A percentile compares a stretch with the other conserved stretches of the same genome.
These are phyloP conservation scores for Pristionchus maxplancki DNA, from an alignment of 2,888 invertebrate genomes.

Conservation along the genomic window DNA sequence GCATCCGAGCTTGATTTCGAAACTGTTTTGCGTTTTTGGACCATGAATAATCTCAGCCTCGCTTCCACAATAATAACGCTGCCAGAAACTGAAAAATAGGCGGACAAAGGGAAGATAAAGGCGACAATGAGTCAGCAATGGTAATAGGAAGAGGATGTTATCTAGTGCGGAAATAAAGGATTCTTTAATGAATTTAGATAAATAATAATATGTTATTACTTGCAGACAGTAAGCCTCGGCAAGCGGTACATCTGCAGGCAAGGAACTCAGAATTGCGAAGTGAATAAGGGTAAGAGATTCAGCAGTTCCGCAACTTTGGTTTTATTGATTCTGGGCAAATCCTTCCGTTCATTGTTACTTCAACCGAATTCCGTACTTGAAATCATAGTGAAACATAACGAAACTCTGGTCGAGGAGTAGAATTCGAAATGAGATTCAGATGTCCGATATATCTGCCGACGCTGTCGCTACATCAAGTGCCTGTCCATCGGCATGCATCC, in stretches of 20 bases:
- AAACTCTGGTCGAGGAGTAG: neutral
- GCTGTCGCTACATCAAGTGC: constrained; percentile 49
- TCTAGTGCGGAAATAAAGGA: neutral
- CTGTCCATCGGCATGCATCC: constrained; percentile 48
- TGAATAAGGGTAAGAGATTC: constrained; percentile 47
- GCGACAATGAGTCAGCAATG: neutral
- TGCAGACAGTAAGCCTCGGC: constrained; percentile 37
- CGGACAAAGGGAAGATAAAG: neutral
- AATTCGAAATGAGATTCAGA: constrained; percentile 38
- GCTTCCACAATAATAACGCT: no score
- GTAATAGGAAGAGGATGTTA: neutral
- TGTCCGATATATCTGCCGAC: constrained; percentile 45
- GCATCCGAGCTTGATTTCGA: no score
- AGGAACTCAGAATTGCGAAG: constrained; percentile 45
- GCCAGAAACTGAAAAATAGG: neutral
- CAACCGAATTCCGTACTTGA: no score
- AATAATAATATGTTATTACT: neutral
- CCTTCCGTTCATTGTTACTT: neutral
- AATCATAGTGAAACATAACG: neutral
- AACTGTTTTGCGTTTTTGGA: neutral
- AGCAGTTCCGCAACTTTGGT: no score
- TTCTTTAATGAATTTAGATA: neutral
- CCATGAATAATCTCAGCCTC: no score
- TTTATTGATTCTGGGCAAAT: neutral
- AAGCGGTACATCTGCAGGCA: constrained; percentile 48